Evolutionary conservation across 1,140 invertebrate species (phyloP), one percentile per base, ranked within the genome.

Genomic region (Myzus persicae): DNA sequence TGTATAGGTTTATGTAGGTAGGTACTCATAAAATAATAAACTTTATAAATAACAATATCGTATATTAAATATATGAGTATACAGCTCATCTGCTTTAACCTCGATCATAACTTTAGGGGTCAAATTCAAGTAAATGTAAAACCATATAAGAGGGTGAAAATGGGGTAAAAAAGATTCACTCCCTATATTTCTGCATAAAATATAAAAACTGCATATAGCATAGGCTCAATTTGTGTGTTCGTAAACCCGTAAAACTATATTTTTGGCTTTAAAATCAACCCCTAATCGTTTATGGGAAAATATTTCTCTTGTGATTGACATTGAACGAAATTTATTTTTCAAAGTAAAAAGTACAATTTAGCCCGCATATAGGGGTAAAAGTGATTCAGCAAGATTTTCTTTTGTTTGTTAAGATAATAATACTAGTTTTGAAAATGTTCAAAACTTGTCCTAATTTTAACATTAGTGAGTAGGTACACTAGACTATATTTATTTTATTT

Each of bases 331-430:
- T 93, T 36, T 54, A 85, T 54, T 93, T 93, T 93, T 48, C 84
- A 24, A 38, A 48, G 81, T 84, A 85, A 85, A 93, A 92, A 84
- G 44, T 48, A 76, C 40, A 76, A 91, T 91, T 91, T 93, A 18
- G 31, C 91, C 91, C 91, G 91, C 81, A 93, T 93, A 93, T 93
- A 54, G 91, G 91, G 91, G 91, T 85, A 18, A 48, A 51, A 48
- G 91, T 93, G 91, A 93, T 93, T 93, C 91, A 93, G 81, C 91
- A 85, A 85, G 81, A 82, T 85, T 93, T 93, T 85, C 76, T 42
- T 48, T 84, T 54, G 54, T 93, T 85, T 84, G 31, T 82, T 54
- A 93, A 26, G 81, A 93, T 85, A 85, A 82, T 91, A 85, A 82
- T 91, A 44, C 26, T 31, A 59, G 90, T 82, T 48, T 91, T 91